These are phyloP conservation scores for Aquatica leii DNA, from an alignment of 2,888 invertebrate genomes.

Conservation along the genomic window DNA sequence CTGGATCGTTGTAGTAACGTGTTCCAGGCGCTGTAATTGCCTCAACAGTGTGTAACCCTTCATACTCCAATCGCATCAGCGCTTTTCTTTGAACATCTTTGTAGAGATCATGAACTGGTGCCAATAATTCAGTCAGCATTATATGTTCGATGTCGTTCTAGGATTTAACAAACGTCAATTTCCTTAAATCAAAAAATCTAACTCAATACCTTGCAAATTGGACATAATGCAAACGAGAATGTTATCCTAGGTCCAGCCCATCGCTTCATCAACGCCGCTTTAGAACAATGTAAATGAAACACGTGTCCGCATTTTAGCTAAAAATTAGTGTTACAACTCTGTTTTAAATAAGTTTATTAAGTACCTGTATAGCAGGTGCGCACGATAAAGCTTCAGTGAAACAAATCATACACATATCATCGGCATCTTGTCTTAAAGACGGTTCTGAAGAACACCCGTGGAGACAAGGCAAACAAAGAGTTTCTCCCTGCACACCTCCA, in stretches of 20 bases:
- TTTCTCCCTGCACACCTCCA: constrained; percentile 90
- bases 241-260: constrained; percentile 97
- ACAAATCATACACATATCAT: constrained; percentile 99
- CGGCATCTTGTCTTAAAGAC: constrained; percentile 89
- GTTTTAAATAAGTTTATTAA: background rate
- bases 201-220: constrained; percentile 88
- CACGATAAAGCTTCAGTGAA: constrained; percentile 96
- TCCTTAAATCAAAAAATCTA: constrained; percentile 2
- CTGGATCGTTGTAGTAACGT: constrained; percentile 80
- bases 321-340: constrained; percentile 39
- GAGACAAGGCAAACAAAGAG: constrained; percentile 87
- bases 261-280: constrained; percentile 80
- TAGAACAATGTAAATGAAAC: constrained; percentile 93
- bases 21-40: constrained; percentile 71
- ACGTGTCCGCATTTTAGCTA: constrained; percentile 94
- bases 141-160: constrained; percentile 85
- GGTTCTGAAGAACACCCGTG: constrained; percentile 74
- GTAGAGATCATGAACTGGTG: constrained; percentile 81
- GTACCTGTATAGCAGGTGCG: constrained; percentile 90
- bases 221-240: constrained; percentile 94
- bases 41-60: constrained; percentile 83
- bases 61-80: constrained; percentile 94
- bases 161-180: constrained; percentile 9
- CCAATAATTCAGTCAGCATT: constrained; percentile 77
- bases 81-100: constrained; percentile 95